Evolutionary conservation across 2,113 vertebrate genomes (phyloP).

Genomic region (Engystomops pustulosus): DNA sequence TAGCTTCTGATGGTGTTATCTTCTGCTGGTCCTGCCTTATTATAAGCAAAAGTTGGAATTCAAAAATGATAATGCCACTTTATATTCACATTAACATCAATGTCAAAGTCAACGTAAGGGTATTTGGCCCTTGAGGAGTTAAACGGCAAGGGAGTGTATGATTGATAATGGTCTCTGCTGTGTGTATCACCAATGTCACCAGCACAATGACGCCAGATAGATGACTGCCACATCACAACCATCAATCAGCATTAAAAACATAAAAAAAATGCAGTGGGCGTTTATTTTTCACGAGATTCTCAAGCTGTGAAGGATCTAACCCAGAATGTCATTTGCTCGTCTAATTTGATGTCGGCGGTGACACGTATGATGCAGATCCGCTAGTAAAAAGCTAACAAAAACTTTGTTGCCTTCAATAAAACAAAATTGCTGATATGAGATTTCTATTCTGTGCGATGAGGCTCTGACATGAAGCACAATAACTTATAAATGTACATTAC

Average conservation of each 20-base stretch:
- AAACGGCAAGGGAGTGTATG: conserved; percentile 15
- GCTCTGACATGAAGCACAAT: not conserved
- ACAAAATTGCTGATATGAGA: conserved; percentile 16
- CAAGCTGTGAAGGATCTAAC: conserved; percentile 39
- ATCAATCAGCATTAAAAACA: conserved; percentile 53
- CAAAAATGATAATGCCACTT: not conserved
- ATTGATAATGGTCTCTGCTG: conserved; percentile 36
- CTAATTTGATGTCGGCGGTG: conserved; percentile 20
- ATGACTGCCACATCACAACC: conserved; percentile 37
- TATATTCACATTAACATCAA: not conserved
- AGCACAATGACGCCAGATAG: conserved; percentile 37
- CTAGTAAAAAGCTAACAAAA: conserved; percentile 6
- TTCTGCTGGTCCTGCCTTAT: not conserved
- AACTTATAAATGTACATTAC: conserved; percentile 20
- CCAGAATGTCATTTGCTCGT: conserved; percentile 36
- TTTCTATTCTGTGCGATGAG: not conserved
- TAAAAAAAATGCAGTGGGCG: conserved; percentile 39
- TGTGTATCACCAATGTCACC: conserved; percentile 32
- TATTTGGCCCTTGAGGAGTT: not conserved
- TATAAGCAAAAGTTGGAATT: not conserved
- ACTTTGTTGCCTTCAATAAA: conserved; percentile 20
- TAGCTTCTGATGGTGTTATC: not conserved
- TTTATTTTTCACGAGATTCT: conserved; percentile 8
- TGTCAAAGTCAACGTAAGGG: not conserved
- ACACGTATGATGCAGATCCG: conserved; percentile 31